Evolutionary conservation across 2,113 vertebrate genomes (phyloP), one percentile per base, ranked within the genome.

Genomic region (Labrus mixtus): DNA sequence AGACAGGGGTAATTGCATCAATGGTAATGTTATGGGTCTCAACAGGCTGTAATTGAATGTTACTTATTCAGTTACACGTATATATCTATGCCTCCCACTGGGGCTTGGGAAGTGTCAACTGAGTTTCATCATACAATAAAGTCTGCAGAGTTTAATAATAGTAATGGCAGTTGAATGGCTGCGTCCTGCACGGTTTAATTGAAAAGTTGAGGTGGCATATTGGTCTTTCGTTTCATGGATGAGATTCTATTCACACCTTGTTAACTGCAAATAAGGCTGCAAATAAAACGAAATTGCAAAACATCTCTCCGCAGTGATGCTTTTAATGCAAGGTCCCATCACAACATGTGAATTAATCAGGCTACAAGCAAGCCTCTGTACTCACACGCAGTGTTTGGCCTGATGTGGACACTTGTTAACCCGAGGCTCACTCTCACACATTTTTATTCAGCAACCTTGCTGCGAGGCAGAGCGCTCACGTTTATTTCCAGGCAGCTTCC

Each of bases 41-140:
- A 81, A 72, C 29, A n/a, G 81, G 62, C 73, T 62, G 56, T 90
- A 87, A 92, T 87, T 90, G 87, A 86, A 92, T 84, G 88, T 45
- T 71, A 83, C 86, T 76, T 86, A 87, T 91, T 87, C 72, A 77
- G 86, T 90, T 89, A 83, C 68, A 76, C 60, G 17, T 82, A 79
- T 80, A 64, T 56, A 76, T 93, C 75, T 74, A 36, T 74, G 84
- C 80, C 55, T 88, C 76, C 80, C 73, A 62, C 53, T 29, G 33
- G 67, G 82, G 73, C 58, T 62, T 53, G 22, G 71, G 71, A 87
- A 76, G 66, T 10, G 48, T 78, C 83, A 81, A 62, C 71, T 70
- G 73, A 81, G 73, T 67, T 78, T 74, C 57, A 55, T 57, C 15
- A 46, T 72, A 61, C 83, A 80, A 76, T 81, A 73, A 81, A 82